Conservation (phyloP, 2,113 vertebrate species). For the Rhinolophus sinicus region DNA sequence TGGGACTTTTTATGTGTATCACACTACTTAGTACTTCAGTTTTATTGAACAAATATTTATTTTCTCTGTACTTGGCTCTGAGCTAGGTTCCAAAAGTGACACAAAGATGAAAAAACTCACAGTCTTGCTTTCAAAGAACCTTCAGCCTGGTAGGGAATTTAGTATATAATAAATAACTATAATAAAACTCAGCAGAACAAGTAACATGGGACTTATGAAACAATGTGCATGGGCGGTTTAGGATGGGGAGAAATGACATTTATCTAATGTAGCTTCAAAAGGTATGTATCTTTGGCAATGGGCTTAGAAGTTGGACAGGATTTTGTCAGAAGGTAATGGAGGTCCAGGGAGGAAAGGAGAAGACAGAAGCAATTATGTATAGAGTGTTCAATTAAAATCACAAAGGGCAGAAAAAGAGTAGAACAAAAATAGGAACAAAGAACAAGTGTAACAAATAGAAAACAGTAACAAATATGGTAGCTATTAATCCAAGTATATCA, state of each 20-base stretch:
- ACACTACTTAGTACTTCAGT: not conserved
- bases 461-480: too few relatives aligned
- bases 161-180: not conserved
- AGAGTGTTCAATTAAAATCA: not conserved
- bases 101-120: not conserved
- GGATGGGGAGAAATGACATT: not conserved
- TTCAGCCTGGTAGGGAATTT: not conserved
- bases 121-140: not conserved
- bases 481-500: too few relatives aligned
- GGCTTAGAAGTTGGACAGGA: not conserved
- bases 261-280: not conserved
- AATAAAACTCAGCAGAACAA: not conserved
- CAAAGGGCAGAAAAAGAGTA: not conserved
- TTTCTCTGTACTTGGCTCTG: slow-evolving; percentile 7
- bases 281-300: not conserved
- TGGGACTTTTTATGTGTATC: not conserved
- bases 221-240: not conserved
- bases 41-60: slow-evolving; percentile 46
- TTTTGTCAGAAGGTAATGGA: not conserved
- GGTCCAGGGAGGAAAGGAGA: not conserved
- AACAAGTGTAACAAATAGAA: not conserved
- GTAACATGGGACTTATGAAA: not conserved
- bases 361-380: not conserved
- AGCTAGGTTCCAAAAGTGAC: not conserved
- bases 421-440: not conserved